Evolutionary conservation across 1,140 invertebrate species (phyloP).

Genomic region (Brachionus sp.): DNA sequence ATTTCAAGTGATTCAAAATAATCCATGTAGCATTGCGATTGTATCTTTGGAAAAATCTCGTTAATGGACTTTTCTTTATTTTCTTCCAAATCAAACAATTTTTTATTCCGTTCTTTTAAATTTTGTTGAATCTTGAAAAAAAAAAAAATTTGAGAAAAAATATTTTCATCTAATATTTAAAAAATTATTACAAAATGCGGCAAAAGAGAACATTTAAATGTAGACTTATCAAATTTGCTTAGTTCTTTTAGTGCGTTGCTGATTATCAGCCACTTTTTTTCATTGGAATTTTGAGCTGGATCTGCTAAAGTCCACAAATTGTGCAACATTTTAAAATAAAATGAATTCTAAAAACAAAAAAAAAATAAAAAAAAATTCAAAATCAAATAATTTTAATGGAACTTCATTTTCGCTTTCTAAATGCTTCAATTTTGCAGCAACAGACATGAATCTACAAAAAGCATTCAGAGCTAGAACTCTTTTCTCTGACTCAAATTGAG

Average conservation of each 20-base stretch:
- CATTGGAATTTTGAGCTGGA: background rate
- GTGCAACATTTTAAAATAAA: constrained; percentile 40
- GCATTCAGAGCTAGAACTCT: background rate
- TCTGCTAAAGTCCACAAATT: background rate
- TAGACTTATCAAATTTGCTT: constrained; percentile 19
- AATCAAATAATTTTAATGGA: background rate
- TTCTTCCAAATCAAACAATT: constrained; percentile 10
- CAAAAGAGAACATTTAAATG: constrained; percentile 33
- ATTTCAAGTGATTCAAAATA: constrained; percentile 4
- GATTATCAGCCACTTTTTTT: background rate
- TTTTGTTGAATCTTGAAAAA: background rate
- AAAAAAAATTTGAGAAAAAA: background rate
- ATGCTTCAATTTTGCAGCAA: background rate
- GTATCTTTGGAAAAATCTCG: background rate
- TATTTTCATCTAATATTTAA: background rate
- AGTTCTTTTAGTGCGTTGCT: background rate
- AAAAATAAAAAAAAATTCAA: background rate
- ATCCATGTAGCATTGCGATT: constrained; percentile 13
- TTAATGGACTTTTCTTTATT: constrained; percentile 34
- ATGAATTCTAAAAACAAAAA: background rate
- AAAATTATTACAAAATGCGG: background rate
- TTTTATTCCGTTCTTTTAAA: background rate
- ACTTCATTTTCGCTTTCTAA: constrained; percentile 28
- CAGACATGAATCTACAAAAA: constrained; percentile 35
- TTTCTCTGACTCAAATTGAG: constrained; percentile 28